Percentiles rank a stretch among this genome's conserved stretches.
Evolutionary conservation across 2,888 invertebrate species (phyloP).

Genomic region (Lamellibrachia columna): DNA sequence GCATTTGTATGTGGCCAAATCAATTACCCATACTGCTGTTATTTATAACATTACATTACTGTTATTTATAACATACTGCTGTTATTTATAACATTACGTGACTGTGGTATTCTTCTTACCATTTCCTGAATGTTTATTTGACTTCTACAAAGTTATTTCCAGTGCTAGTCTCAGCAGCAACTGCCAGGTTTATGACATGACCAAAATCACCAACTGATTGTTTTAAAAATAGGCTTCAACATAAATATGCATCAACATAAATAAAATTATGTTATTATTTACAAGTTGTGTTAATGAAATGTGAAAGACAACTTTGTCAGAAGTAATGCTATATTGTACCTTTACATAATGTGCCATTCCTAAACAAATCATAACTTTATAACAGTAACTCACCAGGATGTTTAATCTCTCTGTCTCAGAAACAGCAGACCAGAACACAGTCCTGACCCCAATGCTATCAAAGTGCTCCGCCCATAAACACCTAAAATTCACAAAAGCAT

Average conservation of each 20-base stretch:
- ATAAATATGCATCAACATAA: not conserved
- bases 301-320: too few relatives aligned
- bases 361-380: not conserved
- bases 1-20: too few relatives aligned
- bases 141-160: not conserved
- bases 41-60: too few relatives aligned
- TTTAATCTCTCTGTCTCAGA: slow-evolving; percentile 54
- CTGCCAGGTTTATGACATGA: not conserved
- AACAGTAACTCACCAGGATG: not conserved
- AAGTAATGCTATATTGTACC: too few relatives aligned
- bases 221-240: not conserved
- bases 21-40: too few relatives aligned
- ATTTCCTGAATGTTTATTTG: not conserved
- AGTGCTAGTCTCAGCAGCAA: not conserved
- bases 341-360: not conserved
- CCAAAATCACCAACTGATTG: not conserved
- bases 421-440: slow-evolving; percentile 92
- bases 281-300: not conserved
- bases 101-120: not conserved
- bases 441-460: slow-evolving; percentile 73
- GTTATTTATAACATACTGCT: too few relatives aligned
- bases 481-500: slow-evolving; percentile 47
- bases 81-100: too few relatives aligned
- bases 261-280: not conserved
- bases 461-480: slow-evolving; percentile 88